A percentile compares a stretch with the other conserved stretches of the same genome.
phyloP scores from a whole-genome alignment of 2,888 invertebrate species.

The Tethea ocularis region DNA sequence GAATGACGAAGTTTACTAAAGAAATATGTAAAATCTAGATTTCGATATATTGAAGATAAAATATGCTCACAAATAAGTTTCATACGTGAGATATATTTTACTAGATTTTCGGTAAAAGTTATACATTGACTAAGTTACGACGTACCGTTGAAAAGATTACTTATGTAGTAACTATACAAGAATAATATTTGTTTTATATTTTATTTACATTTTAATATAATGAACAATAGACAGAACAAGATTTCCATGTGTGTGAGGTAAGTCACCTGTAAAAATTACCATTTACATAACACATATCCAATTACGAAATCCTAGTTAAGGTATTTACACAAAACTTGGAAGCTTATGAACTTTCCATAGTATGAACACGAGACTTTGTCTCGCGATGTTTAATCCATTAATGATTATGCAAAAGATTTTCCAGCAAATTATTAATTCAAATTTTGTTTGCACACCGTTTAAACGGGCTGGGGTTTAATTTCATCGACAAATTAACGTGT shows the following conservation, averaged over 20 bases:
- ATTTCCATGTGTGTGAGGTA: neutral
- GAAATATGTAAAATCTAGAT: no score
- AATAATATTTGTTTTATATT: no score
- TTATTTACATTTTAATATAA: no score
- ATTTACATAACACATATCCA: neutral
- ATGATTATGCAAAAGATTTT: neutral
- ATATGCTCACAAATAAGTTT: no score
- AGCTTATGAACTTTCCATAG: slow-evolving; percentile 4
- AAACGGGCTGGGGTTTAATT: neutral
- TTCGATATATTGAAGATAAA: no score
- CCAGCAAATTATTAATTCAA: neutral
- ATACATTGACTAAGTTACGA: no score
- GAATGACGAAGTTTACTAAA: no score
- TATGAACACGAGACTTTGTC: neutral
- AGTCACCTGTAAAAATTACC: neutral
- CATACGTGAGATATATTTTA: no score
- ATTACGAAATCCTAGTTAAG: neutral
- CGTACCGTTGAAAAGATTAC: no score
- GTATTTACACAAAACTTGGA: neutral
- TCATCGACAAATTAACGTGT: neutral
- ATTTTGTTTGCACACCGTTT: neutral
- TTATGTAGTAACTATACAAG: no score
- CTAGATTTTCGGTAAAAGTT: no score
- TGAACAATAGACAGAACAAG: no score
- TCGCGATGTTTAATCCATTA: neutral